These are phyloP conservation scores for Tipula unca DNA, from an alignment of 2,888 invertebrate genomes.

Conservation along the genomic window DNA sequence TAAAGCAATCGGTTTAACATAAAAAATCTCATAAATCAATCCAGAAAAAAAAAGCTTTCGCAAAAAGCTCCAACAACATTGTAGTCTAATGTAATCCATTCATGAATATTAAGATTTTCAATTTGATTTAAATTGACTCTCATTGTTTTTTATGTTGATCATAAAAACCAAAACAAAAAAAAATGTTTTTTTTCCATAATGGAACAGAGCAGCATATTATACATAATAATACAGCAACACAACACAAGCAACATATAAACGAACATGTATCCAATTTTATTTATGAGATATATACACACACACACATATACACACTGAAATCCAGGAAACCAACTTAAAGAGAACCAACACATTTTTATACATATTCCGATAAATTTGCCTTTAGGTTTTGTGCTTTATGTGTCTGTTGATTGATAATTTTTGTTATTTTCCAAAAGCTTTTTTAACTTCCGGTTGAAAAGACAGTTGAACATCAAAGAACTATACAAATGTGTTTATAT, in stretches of 20 bases:
- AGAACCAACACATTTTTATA: background rate
- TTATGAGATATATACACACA: background rate
- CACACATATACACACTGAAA: background rate
- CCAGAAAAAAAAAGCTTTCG: background rate
- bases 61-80: background rate
- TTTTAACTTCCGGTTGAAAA: background rate
- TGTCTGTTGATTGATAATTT: background rate
- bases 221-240: background rate
- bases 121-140: background rate
- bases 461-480: background rate
- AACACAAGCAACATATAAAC: background rate
- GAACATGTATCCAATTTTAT: background rate
- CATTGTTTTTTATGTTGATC: background rate
- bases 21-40: background rate
- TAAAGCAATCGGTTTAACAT: background rate
- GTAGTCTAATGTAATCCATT: background rate
- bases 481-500: background rate
- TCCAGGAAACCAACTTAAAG: background rate
- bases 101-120: constrained; percentile 3
- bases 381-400: background rate
- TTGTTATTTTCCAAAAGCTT: background rate
- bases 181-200: no score
- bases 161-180: background rate
- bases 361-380: background rate
- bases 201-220: background rate